phyloP scores from a whole-genome alignment of 1,140 invertebrate species.

The Psilanteris sp. region DNA sequence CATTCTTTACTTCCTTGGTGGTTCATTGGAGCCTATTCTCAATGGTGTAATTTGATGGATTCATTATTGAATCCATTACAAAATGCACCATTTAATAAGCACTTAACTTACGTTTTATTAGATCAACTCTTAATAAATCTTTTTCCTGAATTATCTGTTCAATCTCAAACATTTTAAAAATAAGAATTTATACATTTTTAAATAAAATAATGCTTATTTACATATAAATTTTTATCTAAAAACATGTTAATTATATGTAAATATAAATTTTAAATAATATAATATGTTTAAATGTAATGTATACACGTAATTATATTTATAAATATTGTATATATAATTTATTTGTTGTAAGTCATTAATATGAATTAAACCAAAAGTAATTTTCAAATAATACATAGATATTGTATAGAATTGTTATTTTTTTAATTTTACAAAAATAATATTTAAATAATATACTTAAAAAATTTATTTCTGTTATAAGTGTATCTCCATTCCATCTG shows the following conservation, averaged over 20 bases:
- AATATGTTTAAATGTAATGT: too few relatives aligned
- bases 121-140: constrained; percentile 78
- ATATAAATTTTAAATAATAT: neutral
- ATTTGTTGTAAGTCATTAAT: constrained; percentile 28
- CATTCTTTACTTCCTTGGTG: constrained; percentile 73
- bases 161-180: constrained; percentile 40
- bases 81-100: constrained; percentile 74
- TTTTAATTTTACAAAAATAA: constrained; percentile 14
- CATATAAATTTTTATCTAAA: too few relatives aligned
- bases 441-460: too few relatives aligned
- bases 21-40: constrained; percentile 68
- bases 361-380: constrained; percentile 16
- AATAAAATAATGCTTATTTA: too few relatives aligned
- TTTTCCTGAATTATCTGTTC: constrained; percentile 76
- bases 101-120: constrained; percentile 78
- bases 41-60: constrained; percentile 74
- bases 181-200: neutral
- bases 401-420: constrained; percentile 15
- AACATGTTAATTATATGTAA: too few relatives aligned
- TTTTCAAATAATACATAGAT: constrained; percentile 14
- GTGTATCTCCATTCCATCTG: too few relatives aligned
- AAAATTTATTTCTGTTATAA: too few relatives aligned
- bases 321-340: constrained; percentile 37
- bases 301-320: too few relatives aligned
- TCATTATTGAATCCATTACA: constrained; percentile 73